phyloP scores from a whole-genome alignment of 2,113 vertebrate genomes.

The Tinamus guttatus region DNA sequence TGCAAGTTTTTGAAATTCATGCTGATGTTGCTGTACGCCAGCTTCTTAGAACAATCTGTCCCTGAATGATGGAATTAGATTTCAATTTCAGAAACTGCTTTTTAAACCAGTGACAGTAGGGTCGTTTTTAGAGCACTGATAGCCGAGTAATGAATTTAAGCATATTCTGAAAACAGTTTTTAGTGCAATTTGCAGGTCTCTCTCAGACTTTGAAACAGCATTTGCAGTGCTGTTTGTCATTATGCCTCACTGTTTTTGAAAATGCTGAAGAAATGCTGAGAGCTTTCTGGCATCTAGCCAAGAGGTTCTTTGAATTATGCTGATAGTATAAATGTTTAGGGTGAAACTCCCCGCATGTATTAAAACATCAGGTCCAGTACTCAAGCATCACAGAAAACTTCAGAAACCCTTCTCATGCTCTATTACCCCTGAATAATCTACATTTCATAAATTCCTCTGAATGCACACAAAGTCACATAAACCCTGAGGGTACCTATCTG shows the following conservation, averaged over 20 bases:
- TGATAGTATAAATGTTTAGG: not conserved
- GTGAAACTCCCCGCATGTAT: not conserved
- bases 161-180: not conserved
- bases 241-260: not conserved
- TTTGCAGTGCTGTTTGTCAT: not conserved
- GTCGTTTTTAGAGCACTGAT: conserved; percentile 35
- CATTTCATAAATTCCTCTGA: not conserved
- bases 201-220: not conserved
- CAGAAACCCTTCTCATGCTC: not conserved
- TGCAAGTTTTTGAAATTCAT: conserved; percentile 83
- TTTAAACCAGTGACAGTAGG: conserved; percentile 57
- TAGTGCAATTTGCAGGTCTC: conserved; percentile 36
- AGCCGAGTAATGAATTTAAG: conserved; percentile 23
- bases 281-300: not conserved
- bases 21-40: conserved; percentile 79
- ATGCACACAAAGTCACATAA: not conserved
- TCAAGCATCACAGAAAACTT: not conserved
- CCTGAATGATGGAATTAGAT: conserved; percentile 78
- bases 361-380: not conserved
- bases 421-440: not conserved
- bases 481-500: not conserved
- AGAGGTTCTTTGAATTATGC: not conserved
- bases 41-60: conserved; percentile 80
- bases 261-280: not conserved
- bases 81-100: conserved; percentile 60